These are phyloP conservation scores for Petromus typicus DNA, from an alignment of 2,113 vertebrate genomes.

Conservation along the genomic window DNA sequence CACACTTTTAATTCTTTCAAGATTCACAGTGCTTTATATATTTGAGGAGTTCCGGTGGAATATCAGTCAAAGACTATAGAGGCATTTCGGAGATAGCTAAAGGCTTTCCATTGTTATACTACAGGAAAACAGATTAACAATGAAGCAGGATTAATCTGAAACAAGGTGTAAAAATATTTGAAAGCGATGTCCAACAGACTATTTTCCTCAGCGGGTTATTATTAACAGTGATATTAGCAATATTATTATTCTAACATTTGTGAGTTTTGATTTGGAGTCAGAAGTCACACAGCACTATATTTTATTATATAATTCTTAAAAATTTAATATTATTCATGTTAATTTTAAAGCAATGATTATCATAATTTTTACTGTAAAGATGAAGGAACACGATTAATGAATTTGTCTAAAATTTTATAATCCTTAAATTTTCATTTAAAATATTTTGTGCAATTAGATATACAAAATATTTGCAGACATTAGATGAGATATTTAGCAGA, in stretches of 20 bases:
- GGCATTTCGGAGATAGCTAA: background rate
- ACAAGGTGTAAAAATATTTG: background rate
- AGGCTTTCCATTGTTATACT: rapidly evolving
- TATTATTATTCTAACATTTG: background rate
- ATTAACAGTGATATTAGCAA: background rate
- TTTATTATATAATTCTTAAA: background rate
- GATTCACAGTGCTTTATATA: background rate
- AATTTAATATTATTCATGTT: background rate
- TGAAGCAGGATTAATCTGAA: background rate
- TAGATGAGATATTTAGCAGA: background rate
- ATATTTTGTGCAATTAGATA: background rate
- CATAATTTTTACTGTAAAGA: background rate
- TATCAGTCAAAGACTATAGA: background rate
- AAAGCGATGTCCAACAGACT: background rate
- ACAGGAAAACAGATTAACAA: background rate
- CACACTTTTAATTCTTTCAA: background rate
- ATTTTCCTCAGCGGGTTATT: background rate
- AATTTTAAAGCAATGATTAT: too few species aligned
- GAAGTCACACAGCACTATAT: background rate
- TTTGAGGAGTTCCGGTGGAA: background rate
- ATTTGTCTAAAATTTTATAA: background rate
- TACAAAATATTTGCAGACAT: background rate
- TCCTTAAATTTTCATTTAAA: background rate
- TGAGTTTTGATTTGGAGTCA: background rate
- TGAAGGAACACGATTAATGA: background rate